Evolutionary conservation across 2,888 invertebrate genomes (phyloP).

Genomic region (Acrobasis repandana): DNA sequence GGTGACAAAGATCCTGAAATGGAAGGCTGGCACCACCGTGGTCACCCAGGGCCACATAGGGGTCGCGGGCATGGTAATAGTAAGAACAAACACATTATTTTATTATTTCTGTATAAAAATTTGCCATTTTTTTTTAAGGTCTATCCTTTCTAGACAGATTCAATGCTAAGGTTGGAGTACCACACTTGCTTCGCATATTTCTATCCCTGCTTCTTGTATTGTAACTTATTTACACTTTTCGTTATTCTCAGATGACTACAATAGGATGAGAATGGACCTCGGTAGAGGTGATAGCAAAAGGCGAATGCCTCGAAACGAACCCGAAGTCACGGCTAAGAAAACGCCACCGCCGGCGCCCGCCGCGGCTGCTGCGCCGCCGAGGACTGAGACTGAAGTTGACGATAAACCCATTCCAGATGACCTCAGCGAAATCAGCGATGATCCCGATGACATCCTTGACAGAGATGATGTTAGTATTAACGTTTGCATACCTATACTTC

Average conservation of each 20-base stretch:
- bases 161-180: too few relatives aligned
- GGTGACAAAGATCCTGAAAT: slow-evolving; percentile 76
- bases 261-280: slow-evolving; percentile 67
- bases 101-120: too few relatives aligned
- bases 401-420: slow-evolving; percentile 85
- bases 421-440: slow-evolving; percentile 94
- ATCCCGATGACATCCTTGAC: slow-evolving; percentile 93
- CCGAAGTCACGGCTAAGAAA: slow-evolving; percentile 55
- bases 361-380: slow-evolving; percentile 45
- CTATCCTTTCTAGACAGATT: too few relatives aligned
- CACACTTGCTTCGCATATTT: too few relatives aligned
- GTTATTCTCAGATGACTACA: slow-evolving; percentile 60
- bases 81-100: not conserved
- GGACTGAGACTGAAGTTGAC: slow-evolving; percentile 71
- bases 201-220: too few relatives aligned
- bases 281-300: slow-evolving; percentile 60
- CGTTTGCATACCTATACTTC: too few relatives aligned
- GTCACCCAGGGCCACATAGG: slow-evolving; percentile 74
- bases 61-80: slow-evolving; percentile 69
- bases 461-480: slow-evolving; percentile 85
- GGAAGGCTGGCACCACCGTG: slow-evolving; percentile 77
- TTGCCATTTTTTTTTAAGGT: too few relatives aligned
- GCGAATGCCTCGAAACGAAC: slow-evolving; percentile 64
- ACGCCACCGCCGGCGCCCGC: slow-evolving; percentile 63
- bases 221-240: not conserved